A percentile compares a stretch with the other conserved stretches of the same genome.
Conservation (phyloP, 92 coral and sea anemone species). For the Blastomussa wellsi region DNA sequence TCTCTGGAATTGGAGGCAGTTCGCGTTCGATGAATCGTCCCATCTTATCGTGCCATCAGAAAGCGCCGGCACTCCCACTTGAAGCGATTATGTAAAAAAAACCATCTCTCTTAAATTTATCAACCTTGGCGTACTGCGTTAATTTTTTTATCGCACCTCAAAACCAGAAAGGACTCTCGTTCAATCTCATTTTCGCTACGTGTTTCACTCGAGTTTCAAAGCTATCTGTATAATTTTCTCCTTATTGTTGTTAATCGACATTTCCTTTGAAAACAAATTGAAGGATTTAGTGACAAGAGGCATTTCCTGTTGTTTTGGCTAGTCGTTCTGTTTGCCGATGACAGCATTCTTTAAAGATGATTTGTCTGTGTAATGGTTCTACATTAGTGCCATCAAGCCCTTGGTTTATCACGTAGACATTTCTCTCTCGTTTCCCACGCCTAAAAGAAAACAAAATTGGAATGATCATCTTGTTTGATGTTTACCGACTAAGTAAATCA, state of each 20-base stretch:
- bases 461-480: conserved; percentile 36
- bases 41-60: conserved; percentile 11
- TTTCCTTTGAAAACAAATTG: conserved; percentile 47
- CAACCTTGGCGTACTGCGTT: neutral
- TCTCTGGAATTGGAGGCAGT: neutral
- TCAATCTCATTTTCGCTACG: neutral
- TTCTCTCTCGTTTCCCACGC: conserved; percentile 38
- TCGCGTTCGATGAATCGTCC: neutral
- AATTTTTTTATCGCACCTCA: neutral
- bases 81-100: neutral
- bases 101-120: neutral
- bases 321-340: conserved; percentile 57
- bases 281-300: conserved; percentile 58
- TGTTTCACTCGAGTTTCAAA: neutral
- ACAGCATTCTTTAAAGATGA: conserved; percentile 46
- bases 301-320: conserved; percentile 62
- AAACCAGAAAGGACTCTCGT: neutral
- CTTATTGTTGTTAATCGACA: neutral
- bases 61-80: neutral
- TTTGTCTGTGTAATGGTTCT: conserved; percentile 30
- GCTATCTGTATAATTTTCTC: neutral
- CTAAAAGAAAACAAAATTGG: conserved; percentile 36
- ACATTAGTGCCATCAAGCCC: conserved; percentile 30
- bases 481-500: conserved; percentile 26
- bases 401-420: conserved; percentile 15